phyloP scores from a whole-genome alignment of 1,140 invertebrate species.

The Acromyrmex charruanus region DNA sequence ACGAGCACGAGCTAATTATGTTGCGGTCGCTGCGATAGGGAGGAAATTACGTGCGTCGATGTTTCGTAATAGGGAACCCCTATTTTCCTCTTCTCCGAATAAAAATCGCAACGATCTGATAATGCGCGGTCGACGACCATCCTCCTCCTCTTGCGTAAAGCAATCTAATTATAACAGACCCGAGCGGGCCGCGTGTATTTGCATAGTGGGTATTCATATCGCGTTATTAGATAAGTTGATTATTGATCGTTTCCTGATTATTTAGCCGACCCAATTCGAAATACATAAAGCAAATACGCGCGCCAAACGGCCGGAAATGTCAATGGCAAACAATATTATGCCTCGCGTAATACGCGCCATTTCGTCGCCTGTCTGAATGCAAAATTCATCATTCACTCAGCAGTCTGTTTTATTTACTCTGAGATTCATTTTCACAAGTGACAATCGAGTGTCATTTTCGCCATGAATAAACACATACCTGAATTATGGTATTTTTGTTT shows the following conservation, averaged over 20 bases:
- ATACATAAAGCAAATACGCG: constrained; percentile 27
- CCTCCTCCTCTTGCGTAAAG: background rate
- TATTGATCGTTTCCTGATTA: constrained; percentile 48
- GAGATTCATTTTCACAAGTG: constrained; percentile 12
- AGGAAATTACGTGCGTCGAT: constrained; percentile 14
- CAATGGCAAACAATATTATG: constrained; percentile 36
- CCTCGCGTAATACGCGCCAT: constrained; percentile 34
- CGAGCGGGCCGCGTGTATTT: constrained; percentile 16
- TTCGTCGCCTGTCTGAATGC: constrained; percentile 23
- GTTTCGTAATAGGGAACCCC: background rate
- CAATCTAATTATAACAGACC: constrained; percentile 7
- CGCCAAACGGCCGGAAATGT: constrained; percentile 27
- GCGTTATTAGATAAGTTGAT: constrained; percentile 55
- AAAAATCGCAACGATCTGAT: constrained; percentile 43
- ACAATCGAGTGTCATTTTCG: background rate
- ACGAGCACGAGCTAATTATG: constrained; percentile 27
- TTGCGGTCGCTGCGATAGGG: background rate
- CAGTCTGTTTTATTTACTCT: constrained; percentile 15
- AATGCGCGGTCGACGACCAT: constrained; percentile 3
- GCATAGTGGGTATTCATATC: constrained; percentile 37
- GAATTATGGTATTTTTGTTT: constrained; percentile 79
- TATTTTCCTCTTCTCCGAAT: background rate
- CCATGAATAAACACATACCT: background rate
- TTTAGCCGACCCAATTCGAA: constrained; percentile 53
- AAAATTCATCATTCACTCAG: constrained; percentile 9